phyloP scores from a whole-genome alignment of 2,888 invertebrate genomes.

The Yponomeuta evonymella region DNA sequence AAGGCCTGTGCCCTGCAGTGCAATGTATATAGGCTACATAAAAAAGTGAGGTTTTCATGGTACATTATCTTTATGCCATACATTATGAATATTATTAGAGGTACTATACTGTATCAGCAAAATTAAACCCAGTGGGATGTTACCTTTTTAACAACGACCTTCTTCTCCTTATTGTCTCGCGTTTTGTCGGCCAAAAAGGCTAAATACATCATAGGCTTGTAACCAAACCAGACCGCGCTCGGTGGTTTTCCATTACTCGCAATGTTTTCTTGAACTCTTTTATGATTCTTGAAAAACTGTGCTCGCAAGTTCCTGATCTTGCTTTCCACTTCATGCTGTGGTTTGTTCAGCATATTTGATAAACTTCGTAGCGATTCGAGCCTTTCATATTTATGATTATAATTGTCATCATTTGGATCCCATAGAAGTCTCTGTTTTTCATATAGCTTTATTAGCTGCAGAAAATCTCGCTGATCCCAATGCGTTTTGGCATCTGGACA shows the following conservation, averaged over 20 bases:
- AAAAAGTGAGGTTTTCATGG: too few species aligned
- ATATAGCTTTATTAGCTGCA: background rate
- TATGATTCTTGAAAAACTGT: background rate
- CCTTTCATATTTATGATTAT: background rate
- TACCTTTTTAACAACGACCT: background rate
- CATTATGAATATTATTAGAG: background rate
- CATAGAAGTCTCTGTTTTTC: background rate
- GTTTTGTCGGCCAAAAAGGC: background rate
- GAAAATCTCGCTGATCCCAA: conserved; percentile 6
- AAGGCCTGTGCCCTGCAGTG: too few species aligned
- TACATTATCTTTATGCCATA: too few species aligned
- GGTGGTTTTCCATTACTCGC: background rate
- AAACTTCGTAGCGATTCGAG: background rate
- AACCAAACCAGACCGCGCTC: background rate
- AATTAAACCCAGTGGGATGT: background rate
- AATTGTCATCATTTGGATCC: background rate
- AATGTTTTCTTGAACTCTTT: background rate
- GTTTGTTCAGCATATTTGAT: background rate
- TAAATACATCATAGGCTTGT: background rate
- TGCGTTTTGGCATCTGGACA: background rate
- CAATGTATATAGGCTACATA: too few species aligned
- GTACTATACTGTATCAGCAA: background rate
- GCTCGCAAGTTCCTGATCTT: conserved; percentile 7
- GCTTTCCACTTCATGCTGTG: conserved; percentile 1
- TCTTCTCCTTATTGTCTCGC: background rate